A percentile compares a stretch with the other conserved stretches of the same genome.
phyloP scores from a whole-genome alignment of 2,797 vertebrate genomes.

The Rhynchotus rufescens region DNA sequence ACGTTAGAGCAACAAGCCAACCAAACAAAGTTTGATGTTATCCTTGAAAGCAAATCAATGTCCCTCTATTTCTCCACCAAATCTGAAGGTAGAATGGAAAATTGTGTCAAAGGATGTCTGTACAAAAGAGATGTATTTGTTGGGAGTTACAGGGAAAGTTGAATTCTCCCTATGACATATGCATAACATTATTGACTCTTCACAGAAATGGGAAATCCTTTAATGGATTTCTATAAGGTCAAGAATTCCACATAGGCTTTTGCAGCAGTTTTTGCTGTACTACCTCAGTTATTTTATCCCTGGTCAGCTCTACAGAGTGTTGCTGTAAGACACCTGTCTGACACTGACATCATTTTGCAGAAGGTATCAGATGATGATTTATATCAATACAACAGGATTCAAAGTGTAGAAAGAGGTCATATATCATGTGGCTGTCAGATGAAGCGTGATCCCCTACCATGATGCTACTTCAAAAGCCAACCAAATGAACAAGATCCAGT shows the following conservation, averaged over 20 bases:
- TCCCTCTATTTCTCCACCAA: neutral
- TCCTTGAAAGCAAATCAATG: neutral
- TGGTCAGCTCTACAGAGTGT: neutral
- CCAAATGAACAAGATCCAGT: neutral
- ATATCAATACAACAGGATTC: neutral
- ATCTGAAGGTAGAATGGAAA: neutral
- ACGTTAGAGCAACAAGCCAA: neutral
- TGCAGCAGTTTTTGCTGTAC: neutral
- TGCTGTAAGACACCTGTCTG: neutral
- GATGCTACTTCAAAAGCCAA: neutral
- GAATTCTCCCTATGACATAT: neutral
- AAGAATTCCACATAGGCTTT: neutral
- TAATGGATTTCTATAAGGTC: neutral
- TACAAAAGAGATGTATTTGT: neutral
- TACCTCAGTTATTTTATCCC: neutral
- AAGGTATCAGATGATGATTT: neutral
- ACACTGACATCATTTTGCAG: neutral
- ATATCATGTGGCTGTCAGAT: fast-evolving
- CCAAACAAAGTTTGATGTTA: neutral
- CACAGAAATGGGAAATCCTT: neutral
- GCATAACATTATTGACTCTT: neutral
- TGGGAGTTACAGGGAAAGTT: neutral
- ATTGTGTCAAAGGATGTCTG: neutral
- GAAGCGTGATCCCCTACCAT: neutral
- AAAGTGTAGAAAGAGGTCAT: neutral